These are phyloP conservation scores for Heliconius eleuchia DNA, from an alignment of 1,140 invertebrate genomes.

Conservation along the genomic window DNA sequence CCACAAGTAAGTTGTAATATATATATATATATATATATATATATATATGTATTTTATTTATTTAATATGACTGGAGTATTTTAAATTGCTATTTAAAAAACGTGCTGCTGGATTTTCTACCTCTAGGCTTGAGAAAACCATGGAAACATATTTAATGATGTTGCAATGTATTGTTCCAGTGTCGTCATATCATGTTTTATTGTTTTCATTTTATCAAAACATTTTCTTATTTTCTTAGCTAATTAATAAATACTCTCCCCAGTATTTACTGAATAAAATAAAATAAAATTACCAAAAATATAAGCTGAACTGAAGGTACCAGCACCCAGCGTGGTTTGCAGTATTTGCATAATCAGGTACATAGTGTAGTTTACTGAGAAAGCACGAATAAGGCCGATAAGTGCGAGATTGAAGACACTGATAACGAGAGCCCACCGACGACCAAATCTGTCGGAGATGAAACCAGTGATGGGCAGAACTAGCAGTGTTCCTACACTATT, in stretches of 20 bases:
- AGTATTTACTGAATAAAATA: background rate
- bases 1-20: no score
- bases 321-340: constrained; percentile 82
- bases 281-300: constrained; percentile 60
- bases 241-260: background rate
- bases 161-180: no score
- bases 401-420: constrained; percentile 77
- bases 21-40: no score
- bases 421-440: constrained; percentile 85
- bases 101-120: no score
- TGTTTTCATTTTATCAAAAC: no score
- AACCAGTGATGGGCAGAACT: constrained; percentile 64
- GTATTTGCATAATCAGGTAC: constrained; percentile 84
- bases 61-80: no score
- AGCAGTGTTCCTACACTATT: constrained; percentile 64
- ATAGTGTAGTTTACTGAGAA: constrained; percentile 85
- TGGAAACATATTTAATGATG: no score
- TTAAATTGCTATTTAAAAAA: no score
- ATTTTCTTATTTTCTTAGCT: no score
- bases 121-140: no score
- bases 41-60: no score
- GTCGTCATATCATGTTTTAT: no score
- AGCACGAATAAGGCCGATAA: constrained; percentile 84
- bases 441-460: constrained; percentile 84
- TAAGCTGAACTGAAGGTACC: constrained; percentile 73